Base-by-base conservation (phyloP, 2,797 vertebrate genomes). In the Tokudaia tokunoshimensis region DNA sequence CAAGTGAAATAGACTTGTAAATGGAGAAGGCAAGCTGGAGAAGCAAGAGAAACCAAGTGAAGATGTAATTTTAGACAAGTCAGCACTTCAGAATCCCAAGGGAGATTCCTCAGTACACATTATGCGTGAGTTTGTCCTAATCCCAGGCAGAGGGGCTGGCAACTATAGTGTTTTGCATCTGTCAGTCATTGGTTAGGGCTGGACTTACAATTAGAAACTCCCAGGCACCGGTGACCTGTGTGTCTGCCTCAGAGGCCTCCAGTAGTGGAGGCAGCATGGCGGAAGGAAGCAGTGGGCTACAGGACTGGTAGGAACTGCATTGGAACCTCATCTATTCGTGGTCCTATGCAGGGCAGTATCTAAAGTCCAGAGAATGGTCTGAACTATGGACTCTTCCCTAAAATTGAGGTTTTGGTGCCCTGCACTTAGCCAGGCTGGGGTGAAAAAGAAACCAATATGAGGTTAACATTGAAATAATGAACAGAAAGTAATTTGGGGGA, bases 401-500 rank as follows among this genome's bases (percentile, higher is more conserved):
- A 94, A 41, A 14, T 47, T 31, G 9, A 41, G 47, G 57, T 19
- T 80, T 55, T 31, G 8, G 17, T 59, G 80, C 84, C 72, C 80
- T 81, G 13, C n/a, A 87, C 41, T 50, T 88, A 94, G 84, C 92
- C 80, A 90, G 87, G 31, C 55, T 90, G 37, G 70, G 17, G 70
- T 7, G 50, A 93, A 44, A 72, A 44, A 93, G 80, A 96, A 93
- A 86, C 47, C 31, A 57, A 97, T 47, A 90, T 82, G 76, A 96
- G 59, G 74, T 31, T 87, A 94, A 90, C 47, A 31, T 96, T 94
- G 92, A 97, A 96, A 95, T 94, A 94, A 95, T 75, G 95, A 95
- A 63, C 76, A 96, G 70, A 50, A 91, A 89, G 61, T 59, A 82
- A 94, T 79, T 95, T 52, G 75, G 65, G 41, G n/a, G 22, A 94